These are phyloP conservation scores for Deilephila elpenor DNA, from an alignment of 2,888 invertebrate species.

Conservation along the genomic window DNA sequence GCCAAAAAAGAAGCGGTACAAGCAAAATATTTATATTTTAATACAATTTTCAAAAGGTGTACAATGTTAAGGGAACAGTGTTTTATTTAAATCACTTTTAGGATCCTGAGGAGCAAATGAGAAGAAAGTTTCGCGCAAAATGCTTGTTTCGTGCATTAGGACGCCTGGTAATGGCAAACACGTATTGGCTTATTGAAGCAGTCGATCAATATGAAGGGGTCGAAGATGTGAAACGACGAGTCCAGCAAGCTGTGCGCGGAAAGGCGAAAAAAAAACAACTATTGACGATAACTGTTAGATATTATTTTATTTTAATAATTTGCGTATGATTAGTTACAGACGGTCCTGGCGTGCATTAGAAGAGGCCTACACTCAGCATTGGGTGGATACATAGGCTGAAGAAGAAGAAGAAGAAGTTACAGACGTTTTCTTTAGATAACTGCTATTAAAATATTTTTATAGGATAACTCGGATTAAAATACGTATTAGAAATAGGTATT, in stretches of 20 bases:
- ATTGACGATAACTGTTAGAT: slow-evolving; percentile 74
- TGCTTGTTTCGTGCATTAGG: slow-evolving; percentile 83
- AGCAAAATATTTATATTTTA: background rate
- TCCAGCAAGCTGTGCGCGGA: slow-evolving; percentile 81
- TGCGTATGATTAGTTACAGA: no score
- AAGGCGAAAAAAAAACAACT: slow-evolving; percentile 79
- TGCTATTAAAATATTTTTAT: no score
- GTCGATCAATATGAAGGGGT: slow-evolving; percentile 76
- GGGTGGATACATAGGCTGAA: no score
- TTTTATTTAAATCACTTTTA: slow-evolving; percentile 36
- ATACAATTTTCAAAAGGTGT: no score
- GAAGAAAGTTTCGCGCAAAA: slow-evolving; percentile 75
- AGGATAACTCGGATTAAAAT: no score
- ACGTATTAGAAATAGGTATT: no score
- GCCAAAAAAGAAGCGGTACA: slow-evolving; percentile 29
- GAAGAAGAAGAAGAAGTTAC: no score
- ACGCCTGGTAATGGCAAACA: slow-evolving; percentile 83
- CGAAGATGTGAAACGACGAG: slow-evolving; percentile 83
- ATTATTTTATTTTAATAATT: background rate
- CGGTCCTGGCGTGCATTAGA: no score
- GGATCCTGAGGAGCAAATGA: slow-evolving; percentile 72
- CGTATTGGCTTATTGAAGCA: slow-evolving; percentile 83
- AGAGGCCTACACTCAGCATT: no score
- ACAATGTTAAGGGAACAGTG: no score
- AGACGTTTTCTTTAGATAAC: no score